Conservation (phyloP, 2,888 invertebrate species). For the Coleophora deauratella region DNA sequence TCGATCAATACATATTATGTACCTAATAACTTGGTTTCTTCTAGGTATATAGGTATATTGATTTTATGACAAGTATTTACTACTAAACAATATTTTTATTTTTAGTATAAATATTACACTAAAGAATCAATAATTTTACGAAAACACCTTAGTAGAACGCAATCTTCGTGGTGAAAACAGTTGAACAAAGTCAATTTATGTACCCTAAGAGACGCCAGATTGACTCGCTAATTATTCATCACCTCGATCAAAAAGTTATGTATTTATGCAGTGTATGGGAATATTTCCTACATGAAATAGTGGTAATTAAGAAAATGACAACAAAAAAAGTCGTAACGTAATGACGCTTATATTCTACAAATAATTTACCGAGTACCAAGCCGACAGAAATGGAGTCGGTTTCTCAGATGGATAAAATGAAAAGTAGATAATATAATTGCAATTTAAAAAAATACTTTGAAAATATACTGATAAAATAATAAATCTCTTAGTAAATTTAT, state of each 20-base stretch:
- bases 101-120: no score
- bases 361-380: conserved; percentile 25
- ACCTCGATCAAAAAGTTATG: background rate
- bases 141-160: no score
- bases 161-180: no score
- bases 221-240: conserved; percentile 17
- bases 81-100: no score
- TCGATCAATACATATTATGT: no score
- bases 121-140: no score
- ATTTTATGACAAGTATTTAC: no score
- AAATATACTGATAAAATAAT: background rate
- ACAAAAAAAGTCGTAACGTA: background rate
- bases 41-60: no score
- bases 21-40: no score
- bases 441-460: background rate
- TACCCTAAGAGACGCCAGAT: conserved; percentile 32
- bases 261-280: background rate
- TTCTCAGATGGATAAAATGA: conserved; percentile 22
- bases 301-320: no score
- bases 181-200: conserved; percentile 38
- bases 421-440: conserved; percentile 2
- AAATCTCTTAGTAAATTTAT: background rate
- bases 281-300: background rate
- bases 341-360: background rate
- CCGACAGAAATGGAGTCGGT: conserved; percentile 53